Conservation (phyloP, 2,797 vertebrate species). For the Carcharodon carcharias region DNA sequence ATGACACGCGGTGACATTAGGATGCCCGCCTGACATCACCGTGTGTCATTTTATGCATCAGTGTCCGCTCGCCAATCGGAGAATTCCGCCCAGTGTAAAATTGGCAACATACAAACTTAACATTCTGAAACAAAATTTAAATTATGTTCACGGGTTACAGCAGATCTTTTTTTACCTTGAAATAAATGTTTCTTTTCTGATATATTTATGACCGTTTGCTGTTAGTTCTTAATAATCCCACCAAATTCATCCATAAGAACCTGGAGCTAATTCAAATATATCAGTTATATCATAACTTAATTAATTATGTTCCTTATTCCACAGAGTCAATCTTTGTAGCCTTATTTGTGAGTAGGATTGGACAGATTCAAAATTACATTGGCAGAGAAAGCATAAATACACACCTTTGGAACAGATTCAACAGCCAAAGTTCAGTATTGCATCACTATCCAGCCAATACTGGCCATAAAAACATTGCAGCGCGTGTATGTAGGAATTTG, state of each 20-base stretch:
- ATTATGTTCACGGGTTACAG: background rate
- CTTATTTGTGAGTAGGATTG: background rate
- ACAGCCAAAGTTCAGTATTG: background rate
- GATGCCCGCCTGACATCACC: too few species aligned
- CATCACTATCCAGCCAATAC: background rate
- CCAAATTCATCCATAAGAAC: background rate
- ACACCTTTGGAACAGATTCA: background rate
- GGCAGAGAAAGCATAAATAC: background rate
- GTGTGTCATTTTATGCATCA: too few species aligned
- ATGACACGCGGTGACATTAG: too few species aligned
- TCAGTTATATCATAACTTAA: background rate
- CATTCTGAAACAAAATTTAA: background rate
- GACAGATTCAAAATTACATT: background rate
- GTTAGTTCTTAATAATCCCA: slow-evolving; percentile 17
- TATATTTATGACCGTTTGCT: background rate
- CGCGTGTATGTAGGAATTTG: background rate
- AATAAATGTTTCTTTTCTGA: too few species aligned
- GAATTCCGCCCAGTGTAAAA: background rate
- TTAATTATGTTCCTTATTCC: background rate
- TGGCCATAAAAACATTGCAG: background rate
- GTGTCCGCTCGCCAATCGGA: too few species aligned
- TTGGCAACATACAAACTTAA: background rate
- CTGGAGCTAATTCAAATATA: background rate
- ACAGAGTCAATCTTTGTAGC: background rate
- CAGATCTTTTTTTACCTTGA: background rate